A percentile compares a stretch with the other conserved stretches of the same genome.
These are phyloP conservation scores for Bolborhynchus lineola DNA, from an alignment of 2,113 vertebrate genomes.

Conservation along the genomic window DNA sequence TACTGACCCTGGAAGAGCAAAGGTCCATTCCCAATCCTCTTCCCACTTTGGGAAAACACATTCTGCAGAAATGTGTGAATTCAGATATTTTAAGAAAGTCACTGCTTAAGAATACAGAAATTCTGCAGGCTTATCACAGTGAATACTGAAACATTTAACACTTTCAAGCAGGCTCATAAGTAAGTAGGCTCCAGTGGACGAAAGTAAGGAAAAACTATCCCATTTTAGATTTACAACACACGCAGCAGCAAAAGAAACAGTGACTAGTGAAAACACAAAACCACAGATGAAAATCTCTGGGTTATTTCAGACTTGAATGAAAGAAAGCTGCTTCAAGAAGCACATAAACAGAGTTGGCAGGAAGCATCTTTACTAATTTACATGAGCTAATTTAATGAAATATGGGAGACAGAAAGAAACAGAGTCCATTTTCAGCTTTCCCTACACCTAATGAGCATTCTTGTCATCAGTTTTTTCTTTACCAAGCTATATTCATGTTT, in stretches of 20 bases:
- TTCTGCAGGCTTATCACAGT: not conserved
- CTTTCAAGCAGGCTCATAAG: not conserved
- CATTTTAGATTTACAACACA: not conserved
- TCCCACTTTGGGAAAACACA: not conserved
- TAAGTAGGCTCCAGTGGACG: not conserved
- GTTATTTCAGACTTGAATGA: not conserved
- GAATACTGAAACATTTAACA: not conserved
- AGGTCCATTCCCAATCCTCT: not conserved
- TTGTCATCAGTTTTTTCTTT: not conserved
- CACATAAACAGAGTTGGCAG: not conserved
- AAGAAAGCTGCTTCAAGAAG: slow-evolving; percentile 8
- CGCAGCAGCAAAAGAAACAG: not conserved
- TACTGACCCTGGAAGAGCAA: not conserved
- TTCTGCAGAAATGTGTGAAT: not conserved
- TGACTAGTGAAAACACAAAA: not conserved
- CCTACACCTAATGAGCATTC: not conserved
- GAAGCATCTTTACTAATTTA: slow-evolving; percentile 3
- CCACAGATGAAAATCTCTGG: not conserved
- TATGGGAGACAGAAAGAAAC: not conserved
- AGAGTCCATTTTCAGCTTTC: not conserved
- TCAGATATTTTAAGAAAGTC: not conserved
- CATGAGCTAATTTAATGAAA: slow-evolving; percentile 18
- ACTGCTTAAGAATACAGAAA: not conserved
- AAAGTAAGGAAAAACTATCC: not conserved
- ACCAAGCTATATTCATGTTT: not conserved